Evolutionary conservation across 2,797 vertebrate species (phyloP).

Genomic region (Linurgus olivaceus): DNA sequence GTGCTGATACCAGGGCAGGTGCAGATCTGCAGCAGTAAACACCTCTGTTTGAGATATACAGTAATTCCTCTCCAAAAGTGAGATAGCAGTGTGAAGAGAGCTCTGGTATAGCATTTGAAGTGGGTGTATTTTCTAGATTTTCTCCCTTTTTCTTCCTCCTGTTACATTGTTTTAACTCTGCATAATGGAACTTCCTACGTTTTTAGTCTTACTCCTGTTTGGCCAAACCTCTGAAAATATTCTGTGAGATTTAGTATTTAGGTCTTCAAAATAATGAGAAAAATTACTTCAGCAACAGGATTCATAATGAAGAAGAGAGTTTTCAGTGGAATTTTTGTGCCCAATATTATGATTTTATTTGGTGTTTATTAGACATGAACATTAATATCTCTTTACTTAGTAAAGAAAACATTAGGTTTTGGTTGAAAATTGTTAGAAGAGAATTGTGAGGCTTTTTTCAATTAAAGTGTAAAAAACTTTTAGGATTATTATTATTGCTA

Average conservation of each 20-base stretch:
- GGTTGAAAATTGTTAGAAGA: not conserved
- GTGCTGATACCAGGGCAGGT: accelerated
- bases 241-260: not conserved
- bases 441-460: not conserved
- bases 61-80: not conserved
- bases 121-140: not conserved
- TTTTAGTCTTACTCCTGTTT: not conserved
- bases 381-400: not conserved
- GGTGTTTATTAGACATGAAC: not conserved
- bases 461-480: not conserved
- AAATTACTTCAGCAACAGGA: not conserved
- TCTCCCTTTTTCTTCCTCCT: not conserved
- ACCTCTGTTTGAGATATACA: not conserved
- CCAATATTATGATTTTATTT: not conserved
- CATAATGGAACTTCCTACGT: not conserved
- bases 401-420: not conserved
- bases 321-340: not conserved
- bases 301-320: not conserved
- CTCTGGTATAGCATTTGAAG: not conserved
- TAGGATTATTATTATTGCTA: not conserved
- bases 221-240: not conserved
- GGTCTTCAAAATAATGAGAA: not conserved
- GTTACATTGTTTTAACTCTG: not conserved
- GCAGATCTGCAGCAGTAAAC: not conserved
- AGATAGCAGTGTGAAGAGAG: not conserved